Evolutionary conservation across 2,113 vertebrate species (phyloP).

Genomic region (Xerus inauris): DNA sequence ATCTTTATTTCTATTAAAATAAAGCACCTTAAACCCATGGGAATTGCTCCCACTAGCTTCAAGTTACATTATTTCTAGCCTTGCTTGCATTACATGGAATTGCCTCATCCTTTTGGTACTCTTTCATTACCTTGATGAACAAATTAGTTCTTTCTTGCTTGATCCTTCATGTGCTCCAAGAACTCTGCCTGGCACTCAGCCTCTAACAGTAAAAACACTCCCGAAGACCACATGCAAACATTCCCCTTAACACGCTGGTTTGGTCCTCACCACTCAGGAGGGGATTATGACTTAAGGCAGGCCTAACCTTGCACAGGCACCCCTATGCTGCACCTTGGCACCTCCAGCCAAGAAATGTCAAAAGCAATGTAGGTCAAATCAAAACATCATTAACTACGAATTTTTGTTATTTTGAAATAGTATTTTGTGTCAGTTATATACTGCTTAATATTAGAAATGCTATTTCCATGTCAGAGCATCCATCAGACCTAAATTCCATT

Average conservation of each 20-base stretch:
- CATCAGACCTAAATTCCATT: neutral
- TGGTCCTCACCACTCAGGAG: neutral
- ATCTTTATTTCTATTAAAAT: conserved; percentile 26
- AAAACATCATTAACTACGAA: conserved; percentile 33
- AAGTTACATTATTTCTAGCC: neutral
- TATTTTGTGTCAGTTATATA: neutral
- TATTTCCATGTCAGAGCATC: neutral
- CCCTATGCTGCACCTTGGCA: neutral
- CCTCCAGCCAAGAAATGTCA: neutral
- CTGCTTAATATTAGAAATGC: neutral
- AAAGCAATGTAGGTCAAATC: neutral
- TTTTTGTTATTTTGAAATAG: neutral
- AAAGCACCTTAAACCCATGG: neutral
- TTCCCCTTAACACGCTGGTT: neutral
- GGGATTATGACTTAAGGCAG: neutral
- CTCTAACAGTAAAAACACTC: neutral
- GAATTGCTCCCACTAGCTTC: neutral
- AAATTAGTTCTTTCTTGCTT: neutral
- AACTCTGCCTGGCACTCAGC: neutral
- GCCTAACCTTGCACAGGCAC: neutral
- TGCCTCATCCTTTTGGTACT: neutral
- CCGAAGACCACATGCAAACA: neutral
- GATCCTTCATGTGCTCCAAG: neutral
- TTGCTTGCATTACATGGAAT: neutral
- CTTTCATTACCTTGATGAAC: neutral